Conservation (phyloP, 2,888 invertebrate genomes). For the Lasioglossum calceatum region DNA sequence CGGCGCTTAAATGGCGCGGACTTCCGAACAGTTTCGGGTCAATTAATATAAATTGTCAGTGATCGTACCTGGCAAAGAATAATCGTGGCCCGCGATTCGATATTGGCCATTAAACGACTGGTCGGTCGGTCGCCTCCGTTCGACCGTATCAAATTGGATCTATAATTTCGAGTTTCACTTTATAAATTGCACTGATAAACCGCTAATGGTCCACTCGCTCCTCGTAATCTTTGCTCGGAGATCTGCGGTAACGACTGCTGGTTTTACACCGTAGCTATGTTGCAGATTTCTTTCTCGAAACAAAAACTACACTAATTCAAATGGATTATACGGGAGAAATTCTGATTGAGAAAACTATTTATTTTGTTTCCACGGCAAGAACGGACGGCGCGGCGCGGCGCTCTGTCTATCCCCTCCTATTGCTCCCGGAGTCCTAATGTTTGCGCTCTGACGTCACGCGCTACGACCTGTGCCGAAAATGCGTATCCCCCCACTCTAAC, state of each 20-base stretch:
- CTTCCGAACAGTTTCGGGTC: background rate
- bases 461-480: too few species aligned
- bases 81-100: constrained; percentile 27
- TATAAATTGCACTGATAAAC: constrained; percentile 53
- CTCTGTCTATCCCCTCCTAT: too few species aligned
- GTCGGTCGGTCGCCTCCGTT: background rate
- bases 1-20: background rate
- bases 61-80: constrained; percentile 42
- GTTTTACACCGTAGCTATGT: constrained; percentile 16
- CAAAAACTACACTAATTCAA: background rate
- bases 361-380: too few species aligned
- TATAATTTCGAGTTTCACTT: constrained; percentile 52
- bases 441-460: too few species aligned
- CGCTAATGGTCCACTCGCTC: constrained; percentile 37
- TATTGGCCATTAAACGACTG: constrained; percentile 40
- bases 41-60: constrained; percentile 40
- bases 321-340: background rate
- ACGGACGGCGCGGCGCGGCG: too few species aligned
- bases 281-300: background rate
- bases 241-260: constrained; percentile 22
- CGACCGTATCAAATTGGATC: constrained; percentile 36
- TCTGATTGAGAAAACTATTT: background rate
- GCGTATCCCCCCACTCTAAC: too few species aligned
- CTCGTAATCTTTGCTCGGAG: constrained; percentile 20
- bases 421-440: too few species aligned